These are phyloP conservation scores for Antheraea yamamai DNA, from an alignment of 2,888 invertebrate species.

Conservation along the genomic window DNA sequence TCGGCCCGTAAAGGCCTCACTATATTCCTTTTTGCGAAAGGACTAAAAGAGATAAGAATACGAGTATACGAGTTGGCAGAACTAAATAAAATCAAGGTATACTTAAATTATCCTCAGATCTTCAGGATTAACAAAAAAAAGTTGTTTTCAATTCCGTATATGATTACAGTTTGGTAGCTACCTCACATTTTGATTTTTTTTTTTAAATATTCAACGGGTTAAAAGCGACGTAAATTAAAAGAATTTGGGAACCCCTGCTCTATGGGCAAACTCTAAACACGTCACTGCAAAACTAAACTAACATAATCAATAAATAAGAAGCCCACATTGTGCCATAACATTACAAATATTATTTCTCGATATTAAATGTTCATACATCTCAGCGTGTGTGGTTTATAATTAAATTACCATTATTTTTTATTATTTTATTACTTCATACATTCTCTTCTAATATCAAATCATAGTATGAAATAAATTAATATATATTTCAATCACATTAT, in stretches of 20 bases:
- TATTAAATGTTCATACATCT: neutral
- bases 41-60: no score
- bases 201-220: no score
- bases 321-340: slow-evolving; percentile 1
- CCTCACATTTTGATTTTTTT: no score
- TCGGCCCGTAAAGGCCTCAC: no score
- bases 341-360: neutral
- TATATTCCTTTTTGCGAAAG: no score
- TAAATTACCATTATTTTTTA: neutral
- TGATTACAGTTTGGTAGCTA: no score
- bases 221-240: neutral
- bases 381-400: neutral
- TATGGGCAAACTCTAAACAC: neutral
- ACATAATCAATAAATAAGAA: neutral
- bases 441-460: neutral
- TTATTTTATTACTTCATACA: neutral
- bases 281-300: slow-evolving; percentile 2
- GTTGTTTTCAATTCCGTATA: no score
- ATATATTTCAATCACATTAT: neutral
- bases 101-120: no score
- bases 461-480: neutral
- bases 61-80: no score
- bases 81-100: no score
- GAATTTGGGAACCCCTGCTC: neutral
- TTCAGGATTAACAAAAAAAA: no score